Evolutionary conservation across 2,113 vertebrate species (phyloP), one percentile per base, ranked within the genome.

Genomic region (Anser cygnoides): DNA sequence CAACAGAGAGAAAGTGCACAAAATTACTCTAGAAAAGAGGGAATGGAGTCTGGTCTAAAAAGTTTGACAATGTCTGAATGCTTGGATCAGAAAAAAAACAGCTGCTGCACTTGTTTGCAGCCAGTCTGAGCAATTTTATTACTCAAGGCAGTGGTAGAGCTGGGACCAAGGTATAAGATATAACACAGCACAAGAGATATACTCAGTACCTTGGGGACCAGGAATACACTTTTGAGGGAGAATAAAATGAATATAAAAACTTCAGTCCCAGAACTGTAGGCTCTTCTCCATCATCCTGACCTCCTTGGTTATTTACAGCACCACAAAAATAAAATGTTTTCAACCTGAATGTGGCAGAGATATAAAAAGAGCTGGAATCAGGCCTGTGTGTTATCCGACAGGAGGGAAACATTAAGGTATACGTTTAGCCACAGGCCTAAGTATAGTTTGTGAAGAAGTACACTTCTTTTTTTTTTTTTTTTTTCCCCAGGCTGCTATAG

Each of bases 91-190:
- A 88, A 57, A 26, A 87, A 84, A 23, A 84, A 61, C 20, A 77
- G n/a, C 63, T 84, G 59, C 13, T 54, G 35, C 23, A 74, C 6
- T 6, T 2, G 2, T 16, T 10, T 65, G 9, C 29, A 35, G 49
- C 22, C 39, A 83, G 29, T 13, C 28, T 75, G 20, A 71, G 37
- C 20, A 33, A 68, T 2, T 5, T 29, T 29, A 43, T 46, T 55
- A n/a, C 14, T 72, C 57, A 65, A 9, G 72, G 15, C 6, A 78
- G 22, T 49, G 18, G 18, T 43, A 68, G 22, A 90, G 35, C 22
- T 39, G 25, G 11, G 26, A 75, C 18, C 6, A 29, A 52, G 10
- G 7, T 5, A 75, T 0, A 0, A 23, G 13, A 43, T 0, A 10
- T 20, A 82, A 16, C 5, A 89, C 22, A 35, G 15, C 13, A 70